Conservation (phyloP, 2,888 invertebrate species). For the Phalera bucephala region DNA sequence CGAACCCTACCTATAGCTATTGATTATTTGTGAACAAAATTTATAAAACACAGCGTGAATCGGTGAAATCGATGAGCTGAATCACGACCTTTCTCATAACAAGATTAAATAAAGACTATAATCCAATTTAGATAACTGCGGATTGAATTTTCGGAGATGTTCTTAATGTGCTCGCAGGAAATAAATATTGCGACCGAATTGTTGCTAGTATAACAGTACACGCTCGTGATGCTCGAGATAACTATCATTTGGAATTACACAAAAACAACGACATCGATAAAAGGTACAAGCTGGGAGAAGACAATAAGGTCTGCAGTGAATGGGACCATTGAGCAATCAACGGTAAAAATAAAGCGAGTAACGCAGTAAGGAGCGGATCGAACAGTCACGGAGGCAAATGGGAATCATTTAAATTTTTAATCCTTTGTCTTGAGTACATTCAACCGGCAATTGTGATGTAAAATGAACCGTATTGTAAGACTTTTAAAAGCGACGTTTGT, state of each 20-base stretch:
- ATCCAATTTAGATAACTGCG: constrained; percentile 55
- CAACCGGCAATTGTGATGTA: constrained; percentile 28
- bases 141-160: constrained; percentile 44
- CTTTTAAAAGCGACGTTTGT: constrained; percentile 38
- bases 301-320: constrained; percentile 50
- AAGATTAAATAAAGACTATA: constrained; percentile 44
- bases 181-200: constrained; percentile 54
- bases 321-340: constrained; percentile 54
- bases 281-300: constrained; percentile 42
- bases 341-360: constrained; percentile 54
- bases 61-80: constrained; percentile 38
- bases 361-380: constrained; percentile 40
- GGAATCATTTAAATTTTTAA: constrained; percentile 26
- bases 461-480: constrained; percentile 26
- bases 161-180: constrained; percentile 41
- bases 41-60: constrained; percentile 35
- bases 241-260: constrained; percentile 52
- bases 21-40: constrained; percentile 12
- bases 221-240: constrained; percentile 59
- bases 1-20: constrained; percentile 9
- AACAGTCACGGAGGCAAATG: constrained; percentile 35
- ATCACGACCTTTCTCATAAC: constrained; percentile 43
- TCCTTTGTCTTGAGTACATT: constrained; percentile 25
- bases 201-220: constrained; percentile 61
- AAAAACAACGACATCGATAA: constrained; percentile 55